phyloP scores from a whole-genome alignment of 2,113 vertebrate genomes.

The Cheirogaleus medius region DNA sequence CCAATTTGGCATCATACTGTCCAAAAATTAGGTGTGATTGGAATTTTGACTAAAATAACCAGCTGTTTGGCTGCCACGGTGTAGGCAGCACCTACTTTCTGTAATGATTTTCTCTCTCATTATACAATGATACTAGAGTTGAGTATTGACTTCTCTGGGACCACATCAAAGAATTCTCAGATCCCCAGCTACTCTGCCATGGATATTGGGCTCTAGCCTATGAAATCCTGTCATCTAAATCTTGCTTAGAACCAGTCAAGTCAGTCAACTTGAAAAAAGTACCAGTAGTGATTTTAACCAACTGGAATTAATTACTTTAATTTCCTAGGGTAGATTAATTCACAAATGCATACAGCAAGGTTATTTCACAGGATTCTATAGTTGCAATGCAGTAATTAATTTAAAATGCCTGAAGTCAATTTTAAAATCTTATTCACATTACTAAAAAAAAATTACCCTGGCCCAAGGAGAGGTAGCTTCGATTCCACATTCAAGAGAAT shows the following conservation, averaged over 20 bases:
- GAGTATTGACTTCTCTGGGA: neutral
- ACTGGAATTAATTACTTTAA: constrained; percentile 42
- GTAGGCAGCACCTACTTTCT: neutral
- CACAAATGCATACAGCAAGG: neutral
- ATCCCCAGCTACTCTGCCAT: neutral
- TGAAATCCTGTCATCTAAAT: neutral
- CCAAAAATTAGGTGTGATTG: neutral
- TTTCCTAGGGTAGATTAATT: constrained; percentile 37
- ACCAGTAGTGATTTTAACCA: constrained; percentile 22
- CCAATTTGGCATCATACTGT: neutral
- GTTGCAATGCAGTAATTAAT: neutral
- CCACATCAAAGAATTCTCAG: neutral
- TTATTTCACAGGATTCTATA: neutral
- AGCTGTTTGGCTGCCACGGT: neutral
- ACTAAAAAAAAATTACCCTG: neutral
- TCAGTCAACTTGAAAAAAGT: neutral
- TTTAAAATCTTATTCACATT: neutral
- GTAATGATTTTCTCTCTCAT: neutral
- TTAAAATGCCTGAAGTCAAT: constrained; percentile 12
- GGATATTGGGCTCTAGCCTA: neutral
- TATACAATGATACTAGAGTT: neutral
- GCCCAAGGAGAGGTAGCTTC: neutral
- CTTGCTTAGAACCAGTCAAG: neutral
- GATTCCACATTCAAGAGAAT: neutral
- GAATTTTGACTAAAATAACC: neutral